A percentile compares a stretch with the other conserved stretches of the same genome.
Conservation (phyloP, 1,140 invertebrate genomes). For the Dysdera silvatica region DNA sequence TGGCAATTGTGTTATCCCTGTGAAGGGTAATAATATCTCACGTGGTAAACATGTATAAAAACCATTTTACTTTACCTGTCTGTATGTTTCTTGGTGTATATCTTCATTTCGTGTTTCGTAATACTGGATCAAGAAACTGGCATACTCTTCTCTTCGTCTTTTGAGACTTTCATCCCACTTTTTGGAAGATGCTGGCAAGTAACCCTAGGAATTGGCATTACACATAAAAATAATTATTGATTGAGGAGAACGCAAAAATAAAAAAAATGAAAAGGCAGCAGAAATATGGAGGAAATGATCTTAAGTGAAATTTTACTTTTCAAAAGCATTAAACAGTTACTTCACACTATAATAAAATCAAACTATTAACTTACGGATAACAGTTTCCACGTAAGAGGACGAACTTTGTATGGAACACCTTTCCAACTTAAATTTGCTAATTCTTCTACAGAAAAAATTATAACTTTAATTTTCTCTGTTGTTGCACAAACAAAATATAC, state of each 20-base stretch:
- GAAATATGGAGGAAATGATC: no score
- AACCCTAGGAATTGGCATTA: conserved; percentile 53
- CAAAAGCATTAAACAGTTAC: no score
- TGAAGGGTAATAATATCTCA: no score
- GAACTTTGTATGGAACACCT: conserved; percentile 78
- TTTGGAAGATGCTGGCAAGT: conserved; percentile 83
- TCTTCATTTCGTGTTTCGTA: conserved; percentile 90
- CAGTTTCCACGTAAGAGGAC: conserved; percentile 64
- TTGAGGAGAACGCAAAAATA: no score
- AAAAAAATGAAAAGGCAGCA: no score
- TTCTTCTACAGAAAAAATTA: conserved; percentile 54
- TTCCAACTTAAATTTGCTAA: conserved; percentile 89
- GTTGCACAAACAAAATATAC: no score
- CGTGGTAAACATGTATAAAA: no score
- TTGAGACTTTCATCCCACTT: conserved; percentile 71
- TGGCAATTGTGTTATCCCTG: no score
- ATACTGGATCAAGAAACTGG: conserved; percentile 89
- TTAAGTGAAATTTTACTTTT: no score
- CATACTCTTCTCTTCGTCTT: conserved; percentile 89
- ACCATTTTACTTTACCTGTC: conserved; percentile 55
- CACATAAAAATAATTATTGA: conserved; percentile 19
- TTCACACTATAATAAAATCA: background rate
- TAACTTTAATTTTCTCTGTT: no score
- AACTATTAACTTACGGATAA: conserved; percentile 53
- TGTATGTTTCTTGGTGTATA: conserved; percentile 83